Conservation (phyloP, 1,140 invertebrate species). For the Bombus impatiens region DNA sequence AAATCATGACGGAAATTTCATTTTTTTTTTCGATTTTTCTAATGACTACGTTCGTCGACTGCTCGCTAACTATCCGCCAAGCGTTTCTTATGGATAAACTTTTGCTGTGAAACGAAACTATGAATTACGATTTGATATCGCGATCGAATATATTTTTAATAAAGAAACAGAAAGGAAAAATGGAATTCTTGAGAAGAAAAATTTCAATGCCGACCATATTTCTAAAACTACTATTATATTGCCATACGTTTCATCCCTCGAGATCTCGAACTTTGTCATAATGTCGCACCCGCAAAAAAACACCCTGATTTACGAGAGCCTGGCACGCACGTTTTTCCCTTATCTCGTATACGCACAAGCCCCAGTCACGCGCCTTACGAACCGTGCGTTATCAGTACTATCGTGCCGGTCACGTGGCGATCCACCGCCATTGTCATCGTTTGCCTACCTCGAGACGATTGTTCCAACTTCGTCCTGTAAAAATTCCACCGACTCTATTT, state of each 20-base stretch:
- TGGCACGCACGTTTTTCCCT: slow-evolving; percentile 66
- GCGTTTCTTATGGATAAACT: neutral
- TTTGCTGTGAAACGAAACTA: neutral
- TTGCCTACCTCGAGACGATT: slow-evolving; percentile 22
- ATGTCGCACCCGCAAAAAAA: slow-evolving; percentile 47
- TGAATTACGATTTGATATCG: no score
- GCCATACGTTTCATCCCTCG: slow-evolving; percentile 41
- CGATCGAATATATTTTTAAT: neutral
- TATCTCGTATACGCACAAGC: slow-evolving; percentile 62
- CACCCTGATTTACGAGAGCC: slow-evolving; percentile 67
- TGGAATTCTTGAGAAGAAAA: neutral
- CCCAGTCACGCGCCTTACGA: slow-evolving; percentile 51
- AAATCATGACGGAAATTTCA: neutral
- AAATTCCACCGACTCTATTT: neutral
- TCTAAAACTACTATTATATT: no score
- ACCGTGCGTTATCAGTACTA: slow-evolving; percentile 57
- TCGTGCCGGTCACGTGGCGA: slow-evolving; percentile 54
- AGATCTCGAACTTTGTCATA: slow-evolving; percentile 53
- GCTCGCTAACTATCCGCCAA: neutral
- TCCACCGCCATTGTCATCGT: slow-evolving; percentile 56
- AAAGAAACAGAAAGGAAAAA: neutral
- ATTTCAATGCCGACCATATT: neutral
- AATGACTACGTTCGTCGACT: neutral
- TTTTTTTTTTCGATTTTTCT: neutral
- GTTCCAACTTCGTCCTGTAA: neutral